These are phyloP conservation scores for Melitaea cinxia DNA, from an alignment of 1,140 invertebrate genomes.

Conservation along the genomic window DNA sequence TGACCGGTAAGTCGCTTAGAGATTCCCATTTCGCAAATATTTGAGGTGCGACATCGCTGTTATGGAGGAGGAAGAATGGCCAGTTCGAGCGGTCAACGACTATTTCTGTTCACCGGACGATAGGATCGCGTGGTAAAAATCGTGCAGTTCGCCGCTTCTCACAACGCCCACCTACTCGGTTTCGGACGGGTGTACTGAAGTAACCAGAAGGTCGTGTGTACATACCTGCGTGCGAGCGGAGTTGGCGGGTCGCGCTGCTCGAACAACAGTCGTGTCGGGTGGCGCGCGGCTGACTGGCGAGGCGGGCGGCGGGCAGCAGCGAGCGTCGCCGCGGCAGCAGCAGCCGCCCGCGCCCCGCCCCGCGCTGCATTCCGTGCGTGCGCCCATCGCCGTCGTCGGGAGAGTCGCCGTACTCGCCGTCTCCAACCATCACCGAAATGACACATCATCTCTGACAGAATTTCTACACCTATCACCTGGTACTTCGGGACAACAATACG, in stretches of 20 bases:
- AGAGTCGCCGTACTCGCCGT: conserved; percentile 59
- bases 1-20: conserved; percentile 61
- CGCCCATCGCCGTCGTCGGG: conserved; percentile 64
- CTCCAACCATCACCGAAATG: conserved; percentile 53
- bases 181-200: conserved; percentile 24
- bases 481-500: neutral
- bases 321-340: conserved; percentile 67
- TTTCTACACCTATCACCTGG: neutral
- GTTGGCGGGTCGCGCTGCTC: conserved; percentile 55
- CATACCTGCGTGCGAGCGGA: conserved; percentile 68
- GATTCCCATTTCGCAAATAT: conserved; percentile 67
- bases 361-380: conserved; percentile 68
- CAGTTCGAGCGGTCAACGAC: conserved; percentile 39
- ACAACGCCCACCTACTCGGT: conserved; percentile 16
- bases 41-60: conserved; percentile 11
- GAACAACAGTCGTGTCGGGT: conserved; percentile 66
- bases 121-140: conserved; percentile 27
- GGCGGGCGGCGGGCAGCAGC: conserved; percentile 61
- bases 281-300: conserved; percentile 74
- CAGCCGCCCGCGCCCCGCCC: conserved; percentile 63
- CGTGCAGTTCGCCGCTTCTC: conserved; percentile 24
- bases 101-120: conserved; percentile 48
- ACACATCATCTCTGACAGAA: conserved; percentile 30
- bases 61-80: conserved; percentile 30
- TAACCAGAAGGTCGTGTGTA: conserved; percentile 55